These are phyloP conservation scores for Orycteropus afer DNA, from an alignment of 2,113 vertebrate genomes.

Conservation along the genomic window DNA sequence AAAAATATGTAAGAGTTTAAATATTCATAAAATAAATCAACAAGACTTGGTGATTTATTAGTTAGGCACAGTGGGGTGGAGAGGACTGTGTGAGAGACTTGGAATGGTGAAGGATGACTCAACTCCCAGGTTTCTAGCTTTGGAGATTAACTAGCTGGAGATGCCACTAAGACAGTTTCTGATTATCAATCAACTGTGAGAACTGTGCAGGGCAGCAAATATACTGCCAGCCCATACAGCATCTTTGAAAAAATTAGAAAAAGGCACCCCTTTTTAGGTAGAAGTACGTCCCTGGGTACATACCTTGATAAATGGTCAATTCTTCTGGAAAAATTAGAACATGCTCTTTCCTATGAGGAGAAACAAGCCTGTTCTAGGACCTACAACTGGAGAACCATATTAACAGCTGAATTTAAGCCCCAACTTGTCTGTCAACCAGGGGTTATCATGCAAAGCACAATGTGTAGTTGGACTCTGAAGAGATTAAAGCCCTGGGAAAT, in stretches of 20 bases:
- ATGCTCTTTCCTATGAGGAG: background rate
- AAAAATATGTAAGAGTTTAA: background rate
- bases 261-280: background rate
- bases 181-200: background rate
- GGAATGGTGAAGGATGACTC: background rate
- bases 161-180: background rate
- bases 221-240: background rate
- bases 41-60: background rate
- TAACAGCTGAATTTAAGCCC: background rate
- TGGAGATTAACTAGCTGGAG: background rate
- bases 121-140: background rate
- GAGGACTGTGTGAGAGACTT: background rate
- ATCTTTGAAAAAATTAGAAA: background rate
- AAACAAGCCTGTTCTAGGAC: background rate
- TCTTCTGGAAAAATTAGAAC: background rate
- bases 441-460: background rate
- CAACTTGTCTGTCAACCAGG: background rate
- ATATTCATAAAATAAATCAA: background rate
- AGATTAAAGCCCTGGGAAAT: background rate
- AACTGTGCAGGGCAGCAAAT: background rate
- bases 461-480: background rate
- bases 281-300: background rate
- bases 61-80: background rate
- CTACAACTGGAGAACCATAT: background rate
- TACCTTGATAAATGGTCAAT: background rate